Base-by-base conservation (phyloP, 2,113 vertebrate species). In the Aldabrachelys gigantea region DNA sequence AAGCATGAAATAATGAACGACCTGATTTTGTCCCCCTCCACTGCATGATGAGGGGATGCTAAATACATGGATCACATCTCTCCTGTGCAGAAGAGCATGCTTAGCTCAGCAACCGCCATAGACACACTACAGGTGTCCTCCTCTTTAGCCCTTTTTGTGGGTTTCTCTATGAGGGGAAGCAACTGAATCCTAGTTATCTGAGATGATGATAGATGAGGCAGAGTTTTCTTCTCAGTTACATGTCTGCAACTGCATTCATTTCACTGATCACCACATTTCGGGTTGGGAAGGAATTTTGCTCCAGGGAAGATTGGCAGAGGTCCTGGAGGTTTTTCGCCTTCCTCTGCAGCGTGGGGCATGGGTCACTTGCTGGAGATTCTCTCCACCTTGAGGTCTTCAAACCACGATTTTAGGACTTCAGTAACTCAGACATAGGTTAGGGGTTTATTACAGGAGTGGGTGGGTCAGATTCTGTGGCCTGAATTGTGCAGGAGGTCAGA, bases 1-100 rank as follows among this genome's bases (percentile, higher is more conserved):
- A 95, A 85, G 79, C 94, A 79, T 59, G 83, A 91, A 94, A 92
- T 84, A 88, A 96, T 91, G 54, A 86, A 80, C 31, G 57, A 90
- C 47, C 79, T 52, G 82, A n/a, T 47, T 1, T 1, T 75, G 53
- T 88, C 47, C 85, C 84, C 72, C 21, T 88, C 0, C 0, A 78
- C 91, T 65, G 84, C 17, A 59, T 54, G 38, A 35, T 49, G 65
- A 84, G 88, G 57, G 62, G 27, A 85, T 41, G 57, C 41, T 76
- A 44, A 24, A 22, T 76, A 44, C 72, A 44, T 25, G 38, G 38
- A 76, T 84, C 88, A 89, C 31, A 89, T 19, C 25, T 92, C 85
- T 82, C 82, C 85, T 80, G 44, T 89, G 82, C 35, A 79, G 88
- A 96, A 89, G 65, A 79, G 86, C 53, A 85, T 22, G 57, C 47